Conservation (phyloP, 2,888 invertebrate genomes). For the Drosophila kokeensis region DNA sequence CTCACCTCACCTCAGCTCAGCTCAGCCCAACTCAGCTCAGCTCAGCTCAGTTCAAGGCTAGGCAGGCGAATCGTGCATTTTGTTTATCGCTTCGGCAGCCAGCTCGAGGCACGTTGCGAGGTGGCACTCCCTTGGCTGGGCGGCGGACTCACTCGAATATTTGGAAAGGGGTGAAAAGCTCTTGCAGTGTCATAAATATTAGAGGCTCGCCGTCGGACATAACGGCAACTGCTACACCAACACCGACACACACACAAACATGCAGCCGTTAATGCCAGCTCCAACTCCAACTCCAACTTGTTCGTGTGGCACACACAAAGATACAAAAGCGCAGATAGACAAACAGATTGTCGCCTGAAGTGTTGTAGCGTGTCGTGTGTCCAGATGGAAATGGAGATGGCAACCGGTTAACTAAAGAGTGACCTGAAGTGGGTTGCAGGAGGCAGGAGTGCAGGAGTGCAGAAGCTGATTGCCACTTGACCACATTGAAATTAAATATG, state of each 20-base stretch:
- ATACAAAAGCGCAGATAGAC: conserved; percentile 71
- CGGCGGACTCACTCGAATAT: neutral
- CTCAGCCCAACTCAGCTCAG: neutral
- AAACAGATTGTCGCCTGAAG: conserved; percentile 78
- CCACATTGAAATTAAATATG: conserved; percentile 18
- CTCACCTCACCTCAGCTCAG: neutral
- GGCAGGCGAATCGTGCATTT: conserved; percentile 31
- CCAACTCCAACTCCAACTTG: neutral
- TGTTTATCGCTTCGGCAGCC: conserved; percentile 44
- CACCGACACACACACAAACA: conserved; percentile 5
- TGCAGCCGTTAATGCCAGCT: conserved; percentile 14
- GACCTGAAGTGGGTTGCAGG: neutral
- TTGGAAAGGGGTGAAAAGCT: neutral
- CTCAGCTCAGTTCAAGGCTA: conserved; percentile 6
- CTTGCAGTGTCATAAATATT: conserved; percentile 72
- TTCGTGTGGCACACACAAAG: conserved; percentile 40
- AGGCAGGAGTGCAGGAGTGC: neutral
- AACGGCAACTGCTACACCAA: conserved; percentile 24
- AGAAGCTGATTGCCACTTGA: conserved; percentile 3
- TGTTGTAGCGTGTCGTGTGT: conserved; percentile 58
- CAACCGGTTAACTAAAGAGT: conserved; percentile 16
- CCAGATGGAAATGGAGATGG: conserved; percentile 32
- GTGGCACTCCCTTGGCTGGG: neutral
- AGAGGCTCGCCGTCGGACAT: conserved; percentile 49
- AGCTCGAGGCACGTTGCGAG: conserved; percentile 44